Evolutionary conservation across 2,888 invertebrate species (phyloP), one percentile per base, ranked within the genome.

Genomic region (Napeogenes sylphis): DNA sequence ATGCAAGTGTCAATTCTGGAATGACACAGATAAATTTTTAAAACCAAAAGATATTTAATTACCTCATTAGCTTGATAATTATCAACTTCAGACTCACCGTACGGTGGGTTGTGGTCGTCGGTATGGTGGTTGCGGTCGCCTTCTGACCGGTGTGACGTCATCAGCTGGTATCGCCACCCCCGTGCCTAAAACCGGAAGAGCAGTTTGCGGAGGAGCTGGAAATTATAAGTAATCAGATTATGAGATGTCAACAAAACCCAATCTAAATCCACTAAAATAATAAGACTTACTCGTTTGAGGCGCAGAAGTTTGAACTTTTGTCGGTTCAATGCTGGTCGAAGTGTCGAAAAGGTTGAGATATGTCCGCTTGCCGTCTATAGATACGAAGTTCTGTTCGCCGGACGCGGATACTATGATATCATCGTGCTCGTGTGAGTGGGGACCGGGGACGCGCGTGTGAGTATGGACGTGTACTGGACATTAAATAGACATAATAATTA

Each of bases 1-100:
- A 98, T 97, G 75, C 98, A 98, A 0, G 98, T 98, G 80, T 98
- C 98, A 66, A 98, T 98, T 71, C 97, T 91, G 81, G 4, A 65
- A 69, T 12, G 42, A 10, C 12, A 42, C 10, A 42, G 42, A 10
- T 42, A 42, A 0, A 35, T 47, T 47, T 21, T 47, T 14, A 14
- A 4, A 2, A 47, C 14, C 14, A 4, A 46, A 10, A 46, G 12
- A 14, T 5, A 14, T 46, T 3, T 13, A 2, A 14, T 14, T 13
- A 3, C 14, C 10, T 46, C 5, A 46, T 13, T 13, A 5, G 13
- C n/a, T 3, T 5, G n/a, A 46, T 13, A 51, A 51, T 3, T 51
- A 51, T 21, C 30, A 14, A 10, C 51, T 56, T 21, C 12, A 4
- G 4, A 14, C 70, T 69, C 58, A 93, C 93, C 93, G 91, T 42